Evolutionary conservation across 2,888 invertebrate species (phyloP), one percentile per base, ranked within the genome.

Genomic region (Apantesis nais): DNA sequence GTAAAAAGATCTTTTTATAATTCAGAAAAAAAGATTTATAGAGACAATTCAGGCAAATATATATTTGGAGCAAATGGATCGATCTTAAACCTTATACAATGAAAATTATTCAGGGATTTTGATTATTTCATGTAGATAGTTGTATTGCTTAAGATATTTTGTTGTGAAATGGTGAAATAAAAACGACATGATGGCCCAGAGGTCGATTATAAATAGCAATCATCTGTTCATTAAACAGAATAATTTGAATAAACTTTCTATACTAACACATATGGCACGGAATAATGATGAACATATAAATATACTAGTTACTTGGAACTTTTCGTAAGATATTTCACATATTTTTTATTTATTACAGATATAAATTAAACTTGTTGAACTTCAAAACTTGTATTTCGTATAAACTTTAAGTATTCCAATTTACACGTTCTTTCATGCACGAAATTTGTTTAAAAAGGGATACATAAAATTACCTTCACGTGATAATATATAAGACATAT

Each of bases 1-100:
- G 79, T 73, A 72, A 78, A 75, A 78, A 79, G 9, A 73, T 67
- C 70, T 77, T 81, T 82, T 82, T 70, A 75, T 76, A 74, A 77
- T 70, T 77, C 72, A 77, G 25, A 77, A 76, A 58, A 70, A 37
- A 64, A 44, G 58, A 41, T 70, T 66, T 62, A 62, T 62, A n/a
- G 34, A 58, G 52, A 66, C 66, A 66, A 62, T 48, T 62, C 22
- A 55, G 41, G 55, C 62, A 70, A 62, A 66, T 55, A 41, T 41
- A 66, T 62, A 66, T 66, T 62, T 25, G 25, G 29, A n/a, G 0
- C 25, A 60, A 65, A 60, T 48, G 64, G 14, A 61, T n/a, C 44
- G 22, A n/a, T 11, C 25, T 12, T n/a, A 25, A 37, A 31, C 14
- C 22, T 39, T 29, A 44, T 61, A 29, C 67, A 62, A 62, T 62